phyloP scores from a whole-genome alignment of 2,797 vertebrate species.

The Ciconia nigra region DNA sequence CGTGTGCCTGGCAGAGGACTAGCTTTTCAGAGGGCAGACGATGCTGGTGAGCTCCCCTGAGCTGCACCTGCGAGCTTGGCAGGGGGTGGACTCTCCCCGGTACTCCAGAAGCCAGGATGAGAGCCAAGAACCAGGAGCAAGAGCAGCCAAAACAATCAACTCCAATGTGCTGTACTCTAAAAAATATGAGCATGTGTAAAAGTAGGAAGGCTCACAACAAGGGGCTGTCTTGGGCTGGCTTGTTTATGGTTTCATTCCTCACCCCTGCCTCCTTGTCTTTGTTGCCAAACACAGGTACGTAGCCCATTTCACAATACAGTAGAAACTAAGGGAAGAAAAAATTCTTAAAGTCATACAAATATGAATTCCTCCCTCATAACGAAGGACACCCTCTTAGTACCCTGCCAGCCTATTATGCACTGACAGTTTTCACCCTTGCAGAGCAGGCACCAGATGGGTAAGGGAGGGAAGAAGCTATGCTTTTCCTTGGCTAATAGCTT shows the following conservation, averaged over 20 bases:
- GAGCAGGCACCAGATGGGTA: not conserved
- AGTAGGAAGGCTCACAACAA: constrained; percentile 22
- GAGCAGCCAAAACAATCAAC: constrained; percentile 25
- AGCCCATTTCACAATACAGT: not conserved
- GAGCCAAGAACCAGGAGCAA: constrained; percentile 11
- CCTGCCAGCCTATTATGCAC: not conserved
- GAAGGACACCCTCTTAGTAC: not conserved
- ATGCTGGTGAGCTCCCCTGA: not conserved
- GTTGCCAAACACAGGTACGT: not conserved
- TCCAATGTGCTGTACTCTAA: not conserved
- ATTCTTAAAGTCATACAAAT: not conserved
- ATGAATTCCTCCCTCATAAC: not conserved
- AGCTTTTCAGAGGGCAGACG: not conserved
- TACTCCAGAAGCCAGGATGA: not conserved
- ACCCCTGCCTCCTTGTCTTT: not conserved
- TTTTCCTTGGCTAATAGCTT: not conserved
- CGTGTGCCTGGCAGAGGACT: not conserved
- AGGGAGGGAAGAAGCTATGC: not conserved
- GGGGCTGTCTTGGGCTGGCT: not conserved
- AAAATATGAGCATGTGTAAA: constrained; percentile 9
- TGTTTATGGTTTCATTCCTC: constrained; percentile 18
- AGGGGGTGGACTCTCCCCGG: not conserved
- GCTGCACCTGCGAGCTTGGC: not conserved
- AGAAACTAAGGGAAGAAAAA: not conserved
- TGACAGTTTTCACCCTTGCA: not conserved